Conservation (phyloP, 2,888 invertebrate genomes). For the Protodeltote pygarga region DNA sequence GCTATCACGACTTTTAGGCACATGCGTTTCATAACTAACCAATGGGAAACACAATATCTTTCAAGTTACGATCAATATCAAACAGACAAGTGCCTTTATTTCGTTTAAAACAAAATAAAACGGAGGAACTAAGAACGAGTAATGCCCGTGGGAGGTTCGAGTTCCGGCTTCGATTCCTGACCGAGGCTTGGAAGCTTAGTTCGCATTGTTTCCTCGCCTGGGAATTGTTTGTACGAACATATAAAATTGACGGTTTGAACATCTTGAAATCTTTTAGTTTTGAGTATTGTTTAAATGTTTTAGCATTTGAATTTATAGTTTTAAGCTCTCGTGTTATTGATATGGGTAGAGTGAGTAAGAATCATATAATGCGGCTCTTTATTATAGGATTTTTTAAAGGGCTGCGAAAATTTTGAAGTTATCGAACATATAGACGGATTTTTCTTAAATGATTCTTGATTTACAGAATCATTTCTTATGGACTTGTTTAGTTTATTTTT, state of each 20-base stretch:
- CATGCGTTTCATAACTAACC: no score
- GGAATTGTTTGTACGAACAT: slow-evolving; percentile 34
- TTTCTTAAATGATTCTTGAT: no score
- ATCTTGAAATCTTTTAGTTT: slow-evolving; percentile 37
- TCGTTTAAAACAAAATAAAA: slow-evolving; percentile 51
- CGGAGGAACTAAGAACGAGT: slow-evolving; percentile 39
- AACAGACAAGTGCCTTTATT: slow-evolving; percentile 31
- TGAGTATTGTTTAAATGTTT: slow-evolving; percentile 13
- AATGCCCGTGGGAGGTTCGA: slow-evolving; percentile 49
- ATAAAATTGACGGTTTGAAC: slow-evolving; percentile 41
- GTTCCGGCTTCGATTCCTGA: slow-evolving; percentile 56
- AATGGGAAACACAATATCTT: slow-evolving; percentile 12
- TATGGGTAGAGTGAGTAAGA: no score
- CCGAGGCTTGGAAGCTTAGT: slow-evolving; percentile 52
- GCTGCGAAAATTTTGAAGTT: no score
- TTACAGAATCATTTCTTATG: no score
- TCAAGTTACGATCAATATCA: slow-evolving; percentile 18
- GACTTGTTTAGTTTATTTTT: no score
- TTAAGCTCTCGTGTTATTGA: no score
- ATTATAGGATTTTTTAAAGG: no score
- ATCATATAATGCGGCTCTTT: no score
- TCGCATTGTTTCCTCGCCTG: slow-evolving; percentile 44
- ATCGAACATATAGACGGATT: no score
- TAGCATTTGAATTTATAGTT: slow-evolving; percentile 4
- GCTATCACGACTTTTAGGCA: no score